Base-by-base conservation (phyloP, 2,888 invertebrate genomes). In the Caradrina clavipalpis region DNA sequence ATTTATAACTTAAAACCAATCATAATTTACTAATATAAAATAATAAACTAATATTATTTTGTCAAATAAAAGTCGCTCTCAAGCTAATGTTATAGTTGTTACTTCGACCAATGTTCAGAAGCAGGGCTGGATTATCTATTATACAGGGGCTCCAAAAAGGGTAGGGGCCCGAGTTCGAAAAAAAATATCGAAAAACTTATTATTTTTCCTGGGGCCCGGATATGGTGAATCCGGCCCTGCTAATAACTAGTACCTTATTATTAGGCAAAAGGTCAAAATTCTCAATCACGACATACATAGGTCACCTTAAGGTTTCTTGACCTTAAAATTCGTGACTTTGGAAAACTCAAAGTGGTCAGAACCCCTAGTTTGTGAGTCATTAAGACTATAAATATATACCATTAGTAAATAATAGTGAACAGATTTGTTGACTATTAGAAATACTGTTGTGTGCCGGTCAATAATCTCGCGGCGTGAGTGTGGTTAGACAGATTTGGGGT, bases 381-480 rank as follows among this genome's bases (percentile, higher is more conserved):
- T 15, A n/a, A 4, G 6, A 49, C 42, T 61, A 69, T 69, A 67
- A 73, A 68, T 50, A 61, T 15, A 35, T 7, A 62, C 11, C 4
- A 47, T 31, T 42, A 35, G 42, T 42, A 51, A 56, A 60, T 67
- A 42, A 35, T 11, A 49, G 6, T 57, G 22, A 21, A 47, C 31
- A 22, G 31, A 11, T 54, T 31, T 50, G 26, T 70, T 13, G 19
- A 42, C 39, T 62, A 42, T 71, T 42, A 4, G 15, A 35, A 57
- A 65, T 50, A 10, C 17, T 39, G 39, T 54, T 51, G 31, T 57
- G 8, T 26, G 11, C 21, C 57, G 75, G 76, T 71, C 76, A 76
- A 58, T 61, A 71, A 58, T 61, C 61, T 75, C 19, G 56, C 4
- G 51, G 13, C 15, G 3, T 35, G 15, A 10, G 13, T 5, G 42